Conservation (phyloP, 2,797 vertebrate genomes). For the Karalla daura region DNA sequence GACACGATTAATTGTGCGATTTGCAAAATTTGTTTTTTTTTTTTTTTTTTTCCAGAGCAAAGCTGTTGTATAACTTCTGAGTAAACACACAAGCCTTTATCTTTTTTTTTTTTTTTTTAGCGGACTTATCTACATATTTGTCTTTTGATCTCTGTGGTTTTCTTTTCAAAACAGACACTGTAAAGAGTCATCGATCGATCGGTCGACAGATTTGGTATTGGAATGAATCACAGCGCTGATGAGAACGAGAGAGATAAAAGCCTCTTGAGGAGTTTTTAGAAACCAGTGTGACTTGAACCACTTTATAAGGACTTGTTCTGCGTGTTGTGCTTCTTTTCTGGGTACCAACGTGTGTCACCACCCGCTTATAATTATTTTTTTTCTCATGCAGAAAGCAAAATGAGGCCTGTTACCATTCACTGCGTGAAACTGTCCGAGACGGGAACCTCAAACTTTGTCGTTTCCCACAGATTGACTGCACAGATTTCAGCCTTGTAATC, state of each 20-base stretch:
- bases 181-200: no score
- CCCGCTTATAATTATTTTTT: neutral
- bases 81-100: neutral
- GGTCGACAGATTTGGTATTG: neutral
- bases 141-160: neutral
- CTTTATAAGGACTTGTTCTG: neutral
- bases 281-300: neutral
- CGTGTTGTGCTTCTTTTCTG: neutral
- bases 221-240: neutral
- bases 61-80: conserved; percentile 1
- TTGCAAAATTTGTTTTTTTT: conserved; percentile 13
- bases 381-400: conserved; percentile 1
- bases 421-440: neutral
- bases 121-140: neutral
- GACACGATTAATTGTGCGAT: conserved; percentile 22
- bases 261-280: no score
- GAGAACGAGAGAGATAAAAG: no score
- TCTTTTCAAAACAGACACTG: neutral
- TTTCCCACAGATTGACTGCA: no score
- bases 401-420: neutral
- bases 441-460: neutral
- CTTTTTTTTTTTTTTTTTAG: neutral
- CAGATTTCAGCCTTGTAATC: no score
- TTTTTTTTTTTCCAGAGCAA: no score
- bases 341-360: no score